A percentile compares a stretch with the other conserved stretches of the same genome.
phyloP scores from a whole-genome alignment of 2,888 invertebrate species.

The Eupelmus urozonus region DNA sequence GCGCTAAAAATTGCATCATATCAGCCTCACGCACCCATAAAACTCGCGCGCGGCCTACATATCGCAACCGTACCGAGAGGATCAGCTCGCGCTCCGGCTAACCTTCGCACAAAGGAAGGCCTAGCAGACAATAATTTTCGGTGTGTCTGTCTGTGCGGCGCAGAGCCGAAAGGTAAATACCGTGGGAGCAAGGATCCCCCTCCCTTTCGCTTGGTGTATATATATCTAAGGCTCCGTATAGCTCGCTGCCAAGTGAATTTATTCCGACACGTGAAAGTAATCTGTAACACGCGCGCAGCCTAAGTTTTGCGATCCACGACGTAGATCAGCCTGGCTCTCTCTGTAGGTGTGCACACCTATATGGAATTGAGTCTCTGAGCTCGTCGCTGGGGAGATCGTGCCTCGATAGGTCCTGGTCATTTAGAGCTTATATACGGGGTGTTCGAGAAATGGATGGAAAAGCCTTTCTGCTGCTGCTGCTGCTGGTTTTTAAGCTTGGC shows the following conservation, averaged over 20 bases:
- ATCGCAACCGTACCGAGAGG: constrained; percentile 9
- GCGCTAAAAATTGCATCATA: constrained; percentile 33
- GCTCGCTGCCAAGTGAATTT: constrained; percentile 67
- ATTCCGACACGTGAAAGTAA: constrained; percentile 73
- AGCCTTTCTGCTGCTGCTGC: too few species aligned
- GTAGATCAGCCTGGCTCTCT: constrained; percentile 50
- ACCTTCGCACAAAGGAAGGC: constrained; percentile 5
- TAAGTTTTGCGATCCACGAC: constrained; percentile 48
- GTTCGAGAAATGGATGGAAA: too few species aligned
- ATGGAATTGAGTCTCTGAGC: constrained; percentile 48
- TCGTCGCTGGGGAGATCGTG: constrained; percentile 66
- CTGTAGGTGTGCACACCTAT: too few species aligned
- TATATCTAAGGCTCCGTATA: neutral
- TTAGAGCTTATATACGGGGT: constrained; percentile 58
- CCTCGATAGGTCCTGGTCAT: constrained; percentile 73
- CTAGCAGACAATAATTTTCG: constrained; percentile 8
- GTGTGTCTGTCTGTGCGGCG: neutral
- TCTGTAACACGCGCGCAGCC: constrained; percentile 60
- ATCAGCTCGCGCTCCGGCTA: neutral
- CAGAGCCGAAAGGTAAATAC: constrained; percentile 64
- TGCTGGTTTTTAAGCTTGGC: too few species aligned
- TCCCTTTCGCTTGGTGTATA: neutral
- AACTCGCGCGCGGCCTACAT: constrained; percentile 11
- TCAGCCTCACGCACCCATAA: neutral
- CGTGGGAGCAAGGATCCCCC: constrained; percentile 75